phyloP scores from a whole-genome alignment of 2,113 vertebrate species.

The Rutilus rutilus region DNA sequence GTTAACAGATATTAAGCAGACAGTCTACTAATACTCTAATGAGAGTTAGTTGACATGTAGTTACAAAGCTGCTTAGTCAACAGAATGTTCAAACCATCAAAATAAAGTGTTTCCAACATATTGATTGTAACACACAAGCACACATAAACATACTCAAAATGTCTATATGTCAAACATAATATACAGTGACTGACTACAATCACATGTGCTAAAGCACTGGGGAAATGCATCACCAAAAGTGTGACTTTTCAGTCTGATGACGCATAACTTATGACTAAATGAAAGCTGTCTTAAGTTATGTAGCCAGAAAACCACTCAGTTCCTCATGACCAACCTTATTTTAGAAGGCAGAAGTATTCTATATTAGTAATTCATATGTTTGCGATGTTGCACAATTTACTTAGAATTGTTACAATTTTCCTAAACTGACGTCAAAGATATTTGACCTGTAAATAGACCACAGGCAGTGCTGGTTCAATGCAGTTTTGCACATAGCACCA shows the following conservation, averaged over 20 bases:
- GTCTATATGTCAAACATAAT: background rate
- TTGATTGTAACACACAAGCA: background rate
- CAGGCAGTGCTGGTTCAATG: slow-evolving; percentile 14
- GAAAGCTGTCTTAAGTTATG: slow-evolving; percentile 50
- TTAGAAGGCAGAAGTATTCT: slow-evolving; percentile 19
- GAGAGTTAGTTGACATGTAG: too few relatives aligned
- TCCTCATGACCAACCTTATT: slow-evolving; percentile 9
- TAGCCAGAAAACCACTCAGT: slow-evolving; percentile 37
- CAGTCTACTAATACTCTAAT: too few relatives aligned
- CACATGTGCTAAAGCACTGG: background rate
- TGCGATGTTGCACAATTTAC: background rate
- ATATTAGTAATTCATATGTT: background rate
- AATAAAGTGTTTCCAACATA: background rate
- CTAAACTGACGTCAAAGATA: background rate
- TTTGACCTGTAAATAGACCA: background rate
- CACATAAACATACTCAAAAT: slow-evolving; percentile 38
- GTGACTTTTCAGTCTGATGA: slow-evolving; percentile 55
- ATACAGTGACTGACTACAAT: background rate
- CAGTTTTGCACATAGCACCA: background rate
- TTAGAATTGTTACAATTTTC: background rate
- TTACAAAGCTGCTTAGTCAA: too few relatives aligned
- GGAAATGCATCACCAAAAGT: slow-evolving; percentile 55
- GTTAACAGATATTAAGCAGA: too few relatives aligned
- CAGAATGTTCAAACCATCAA: too few relatives aligned
- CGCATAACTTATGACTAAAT: slow-evolving; percentile 56